A percentile compares a stretch with the other conserved stretches of the same genome.
Evolutionary conservation across 2,797 vertebrate genomes (phyloP).

Genomic region (Helarctos malayanus): DNA sequence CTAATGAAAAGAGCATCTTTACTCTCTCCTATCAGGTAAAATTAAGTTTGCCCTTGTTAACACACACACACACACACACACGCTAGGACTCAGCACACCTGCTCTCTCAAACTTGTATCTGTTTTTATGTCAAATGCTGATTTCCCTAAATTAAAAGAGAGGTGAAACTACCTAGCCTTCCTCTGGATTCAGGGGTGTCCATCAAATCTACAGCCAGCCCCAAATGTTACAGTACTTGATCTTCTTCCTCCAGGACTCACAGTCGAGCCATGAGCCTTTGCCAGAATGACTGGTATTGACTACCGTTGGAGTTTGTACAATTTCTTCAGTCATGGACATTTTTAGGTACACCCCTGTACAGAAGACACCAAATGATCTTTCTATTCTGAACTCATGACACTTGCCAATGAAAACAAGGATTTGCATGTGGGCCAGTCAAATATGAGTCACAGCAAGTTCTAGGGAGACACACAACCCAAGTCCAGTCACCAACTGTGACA

Average conservation of each 20-base stretch:
- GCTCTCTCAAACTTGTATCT: background rate
- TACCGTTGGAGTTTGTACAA: background rate
- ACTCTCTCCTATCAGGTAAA: background rate
- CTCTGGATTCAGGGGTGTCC: background rate
- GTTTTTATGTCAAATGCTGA: constrained; percentile 49
- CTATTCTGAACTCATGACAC: constrained; percentile 58
- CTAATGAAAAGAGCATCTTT: constrained; percentile 12
- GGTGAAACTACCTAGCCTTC: background rate
- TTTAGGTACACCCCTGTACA: background rate
- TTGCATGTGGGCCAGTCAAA: constrained; percentile 39
- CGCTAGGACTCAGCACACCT: background rate
- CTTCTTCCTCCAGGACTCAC: background rate
- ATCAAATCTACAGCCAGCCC: background rate
- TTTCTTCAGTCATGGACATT: background rate
- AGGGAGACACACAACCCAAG: constrained; percentile 41
- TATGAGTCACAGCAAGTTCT: constrained; percentile 65
- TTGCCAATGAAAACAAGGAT: constrained; percentile 75
- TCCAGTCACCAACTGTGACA: constrained; percentile 15
- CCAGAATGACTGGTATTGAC: background rate
- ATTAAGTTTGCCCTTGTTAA: constrained; percentile 6
- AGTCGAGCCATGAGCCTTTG: background rate
- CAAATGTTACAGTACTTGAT: background rate
- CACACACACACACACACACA: background rate
- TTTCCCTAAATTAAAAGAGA: constrained; percentile 43
- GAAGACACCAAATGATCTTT: constrained; percentile 58